Evolutionary conservation across 2,888 invertebrate species (phyloP).

Genomic region (Andrena dorsata): DNA sequence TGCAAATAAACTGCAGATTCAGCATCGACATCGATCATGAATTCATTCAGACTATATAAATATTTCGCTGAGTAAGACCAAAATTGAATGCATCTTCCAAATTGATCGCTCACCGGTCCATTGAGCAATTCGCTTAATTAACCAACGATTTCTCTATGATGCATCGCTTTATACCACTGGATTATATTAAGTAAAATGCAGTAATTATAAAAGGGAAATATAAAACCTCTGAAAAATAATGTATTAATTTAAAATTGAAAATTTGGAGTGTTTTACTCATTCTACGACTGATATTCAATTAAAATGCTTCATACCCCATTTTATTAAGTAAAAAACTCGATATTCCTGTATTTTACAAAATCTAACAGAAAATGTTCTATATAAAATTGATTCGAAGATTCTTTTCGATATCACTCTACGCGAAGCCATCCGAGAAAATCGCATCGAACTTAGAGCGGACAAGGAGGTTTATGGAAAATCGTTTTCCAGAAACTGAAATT

Average conservation of each 20-base stretch:
- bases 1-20: neutral
- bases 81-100: neutral
- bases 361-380: neutral
- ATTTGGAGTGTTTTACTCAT: neutral
- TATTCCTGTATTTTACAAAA: too few relatives aligned
- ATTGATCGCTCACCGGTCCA: constrained; percentile 1
- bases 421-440: neutral
- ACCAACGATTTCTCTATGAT: neutral
- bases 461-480: neutral
- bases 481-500: constrained; percentile 13
- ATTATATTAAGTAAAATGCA: neutral
- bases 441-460: neutral
- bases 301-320: too few relatives aligned
- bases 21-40: neutral
- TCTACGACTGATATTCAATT: too few relatives aligned
- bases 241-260: neutral
- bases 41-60: too few relatives aligned
- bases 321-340: too few relatives aligned
- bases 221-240: neutral
- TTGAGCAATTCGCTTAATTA: neutral
- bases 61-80: neutral
- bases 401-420: neutral
- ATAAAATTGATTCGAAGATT: neutral
- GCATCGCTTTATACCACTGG: neutral
- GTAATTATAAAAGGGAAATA: neutral